These are phyloP conservation scores for Axinella damicornis DNA, from an alignment of 37 sponge, comb jelly and placozoan species.

Conservation along the genomic window DNA sequence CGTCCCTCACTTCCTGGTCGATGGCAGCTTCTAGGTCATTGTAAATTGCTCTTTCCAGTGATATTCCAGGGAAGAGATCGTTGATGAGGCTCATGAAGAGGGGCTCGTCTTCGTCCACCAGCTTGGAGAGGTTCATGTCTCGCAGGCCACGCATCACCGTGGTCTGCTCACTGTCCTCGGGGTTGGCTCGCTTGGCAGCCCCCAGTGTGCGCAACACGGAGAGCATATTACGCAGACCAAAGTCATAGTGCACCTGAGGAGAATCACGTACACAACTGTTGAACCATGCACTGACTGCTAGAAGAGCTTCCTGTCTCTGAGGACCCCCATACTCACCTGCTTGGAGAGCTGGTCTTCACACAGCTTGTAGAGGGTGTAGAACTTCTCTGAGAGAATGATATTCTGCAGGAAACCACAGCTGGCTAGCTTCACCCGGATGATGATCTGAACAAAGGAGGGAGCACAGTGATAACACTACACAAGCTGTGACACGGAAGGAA, in stretches of 20 bases:
- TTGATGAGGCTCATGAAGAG: slow-evolving; percentile 96
- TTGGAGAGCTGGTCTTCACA: slow-evolving; percentile 99
- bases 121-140: slow-evolving; percentile 99
- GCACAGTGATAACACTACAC: neutral
- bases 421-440: slow-evolving; percentile 98
- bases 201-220: slow-evolving; percentile 97
- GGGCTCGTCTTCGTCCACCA: slow-evolving; percentile 99
- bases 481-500: neutral
- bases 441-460: slow-evolving; percentile 22
- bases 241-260: slow-evolving; percentile 98
- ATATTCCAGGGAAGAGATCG: slow-evolving; percentile 96
- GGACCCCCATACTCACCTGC: slow-evolving; percentile 53
- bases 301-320: no score
- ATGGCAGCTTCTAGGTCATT: slow-evolving; percentile 96
- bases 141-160: slow-evolving; percentile 97
- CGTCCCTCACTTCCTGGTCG: slow-evolving; percentile 75
- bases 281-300: no score
- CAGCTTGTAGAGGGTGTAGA: slow-evolving; percentile 98
- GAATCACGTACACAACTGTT: slow-evolving; percentile 19
- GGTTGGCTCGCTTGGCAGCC: slow-evolving; percentile 90
- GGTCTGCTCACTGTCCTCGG: slow-evolving; percentile 90
- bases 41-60: slow-evolving; percentile 90
- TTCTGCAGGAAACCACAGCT: slow-evolving; percentile 96
- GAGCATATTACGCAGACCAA: slow-evolving; percentile 98
- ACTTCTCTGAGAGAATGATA: slow-evolving; percentile 91